Percentiles rank a stretch among this genome's conserved stretches.
phyloP scores from a whole-genome alignment of 2,797 vertebrate species.

The Ctenosaura bakeri region DNA sequence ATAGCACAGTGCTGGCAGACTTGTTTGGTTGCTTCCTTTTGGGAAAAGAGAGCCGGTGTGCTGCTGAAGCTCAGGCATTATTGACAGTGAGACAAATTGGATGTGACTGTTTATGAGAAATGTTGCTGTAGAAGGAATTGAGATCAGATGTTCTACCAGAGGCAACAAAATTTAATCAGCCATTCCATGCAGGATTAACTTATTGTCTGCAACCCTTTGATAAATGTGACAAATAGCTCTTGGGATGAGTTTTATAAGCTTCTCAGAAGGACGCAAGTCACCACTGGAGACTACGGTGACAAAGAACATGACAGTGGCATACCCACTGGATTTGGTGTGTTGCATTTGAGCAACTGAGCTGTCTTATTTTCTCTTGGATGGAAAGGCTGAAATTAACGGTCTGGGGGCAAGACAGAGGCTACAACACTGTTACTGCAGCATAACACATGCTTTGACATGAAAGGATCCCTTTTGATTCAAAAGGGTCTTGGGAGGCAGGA shows the following conservation, averaged over 20 bases:
- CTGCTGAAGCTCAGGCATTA: background rate
- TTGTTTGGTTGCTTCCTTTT: background rate
- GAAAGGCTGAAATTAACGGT: background rate
- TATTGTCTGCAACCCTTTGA: conserved; percentile 24
- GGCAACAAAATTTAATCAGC: conserved; percentile 37
- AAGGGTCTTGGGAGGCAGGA: background rate
- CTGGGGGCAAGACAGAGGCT: background rate
- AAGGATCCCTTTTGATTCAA: background rate
- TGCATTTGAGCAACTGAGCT: too few species aligned
- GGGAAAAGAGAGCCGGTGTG: background rate
- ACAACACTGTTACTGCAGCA: background rate
- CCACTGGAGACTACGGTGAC: background rate
- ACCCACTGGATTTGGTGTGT: background rate
- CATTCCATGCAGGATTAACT: conserved; percentile 20
- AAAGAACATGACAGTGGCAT: background rate
- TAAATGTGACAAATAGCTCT: conserved; percentile 11
- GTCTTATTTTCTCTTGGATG: background rate
- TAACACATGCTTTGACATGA: background rate
- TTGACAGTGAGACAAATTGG: conserved; percentile 31
- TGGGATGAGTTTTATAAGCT: background rate
- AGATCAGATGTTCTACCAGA: conserved; percentile 47
- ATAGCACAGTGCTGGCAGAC: background rate
- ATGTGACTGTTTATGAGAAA: conserved; percentile 27
- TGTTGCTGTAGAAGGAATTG: conserved; percentile 28
- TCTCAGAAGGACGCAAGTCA: conserved; percentile 13